Base-by-base conservation (phyloP, 2,797 vertebrate genomes). In the Prunella strophiata region DNA sequence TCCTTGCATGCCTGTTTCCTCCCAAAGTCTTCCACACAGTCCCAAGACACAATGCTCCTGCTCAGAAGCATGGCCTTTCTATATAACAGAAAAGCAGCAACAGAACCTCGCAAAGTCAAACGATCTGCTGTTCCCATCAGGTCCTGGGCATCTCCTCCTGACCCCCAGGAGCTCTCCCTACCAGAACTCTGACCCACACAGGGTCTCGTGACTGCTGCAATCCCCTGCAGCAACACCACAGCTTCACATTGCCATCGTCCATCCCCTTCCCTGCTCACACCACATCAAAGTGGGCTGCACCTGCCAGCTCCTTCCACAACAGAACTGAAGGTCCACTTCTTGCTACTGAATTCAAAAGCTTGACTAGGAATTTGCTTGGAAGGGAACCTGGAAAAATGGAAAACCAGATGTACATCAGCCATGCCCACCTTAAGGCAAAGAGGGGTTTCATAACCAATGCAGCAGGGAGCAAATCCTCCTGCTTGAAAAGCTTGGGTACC, bases 231-330 rank as follows among this genome's bases (percentile, higher is more conserved):
- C 40, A 45, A 3, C 16, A 63, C 2, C 1, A 12, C 73, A 50
- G 42, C 54, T 78, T 65, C 14, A 1, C 1, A 4, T 45, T 85
- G n/a, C 29, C 45, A 13, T 21, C 3, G 1, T 32, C 12, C 59
- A 74, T 27, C 42, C 45, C 38, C 23, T 6, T 11, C 5, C 21
- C 23, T 30, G 14, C 30, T 45, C 40, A 30, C 40, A 20, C 43
- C 16, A 29, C 27, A 80, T 7, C 36, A 9, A 58, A 63, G 47
- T 0, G 0, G 34, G 29, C 36, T 67, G 26, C 0, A 1, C 25
- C 36, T 20, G 34, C 21, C 3, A 4, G 16, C 38, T 79, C 47
- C 27, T 71, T 77, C 38, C 36, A 42, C 77, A 50, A n/a, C 32
- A 71, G 45, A 36, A 52, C 10, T 48, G 9, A 71, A 71, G 19